Percentiles rank a stretch among this genome's conserved stretches.
Conservation (phyloP, 2,888 invertebrate species). For the Mantis religiosa region DNA sequence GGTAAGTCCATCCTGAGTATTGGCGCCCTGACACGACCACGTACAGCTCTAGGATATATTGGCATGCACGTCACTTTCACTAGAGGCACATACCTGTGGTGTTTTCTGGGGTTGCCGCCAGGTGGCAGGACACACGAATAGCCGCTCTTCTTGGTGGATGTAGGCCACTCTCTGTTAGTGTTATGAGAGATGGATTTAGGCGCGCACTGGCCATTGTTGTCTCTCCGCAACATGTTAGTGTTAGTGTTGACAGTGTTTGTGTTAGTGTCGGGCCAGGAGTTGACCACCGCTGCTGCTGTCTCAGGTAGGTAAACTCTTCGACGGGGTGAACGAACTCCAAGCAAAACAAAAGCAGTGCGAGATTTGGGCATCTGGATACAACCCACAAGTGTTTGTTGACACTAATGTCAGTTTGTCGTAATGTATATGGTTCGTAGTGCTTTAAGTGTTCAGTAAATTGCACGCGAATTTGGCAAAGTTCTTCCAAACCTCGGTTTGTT, state of each 20-base stretch:
- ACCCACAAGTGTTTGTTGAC: too few relatives aligned
- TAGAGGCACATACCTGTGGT: background rate
- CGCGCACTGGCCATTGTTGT: background rate
- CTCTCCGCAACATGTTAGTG: background rate
- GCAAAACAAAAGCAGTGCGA: background rate
- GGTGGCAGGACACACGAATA: background rate
- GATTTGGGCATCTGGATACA: background rate
- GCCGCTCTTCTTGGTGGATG: background rate
- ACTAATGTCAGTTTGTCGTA: background rate
- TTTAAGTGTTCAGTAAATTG: background rate
- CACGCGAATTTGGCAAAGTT: too few relatives aligned
- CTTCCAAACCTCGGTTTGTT: too few relatives aligned
- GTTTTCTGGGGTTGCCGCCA: slow-evolving; percentile 1
- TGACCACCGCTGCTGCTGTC: background rate
- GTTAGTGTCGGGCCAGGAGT: background rate
- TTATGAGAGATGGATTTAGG: background rate
- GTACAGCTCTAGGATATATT: background rate
- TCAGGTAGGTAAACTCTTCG: background rate
- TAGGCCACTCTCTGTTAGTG: background rate
- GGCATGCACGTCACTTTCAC: background rate
- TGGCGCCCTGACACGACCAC: background rate
- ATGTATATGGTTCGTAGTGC: background rate
- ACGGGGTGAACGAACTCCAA: background rate
- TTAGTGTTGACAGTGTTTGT: background rate
- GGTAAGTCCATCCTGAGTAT: background rate